Percentiles rank a stretch among this genome's conserved stretches.
These are phyloP conservation scores for Chymomyza amoena DNA, from an alignment of 2,888 invertebrate genomes.

Conservation along the genomic window DNA sequence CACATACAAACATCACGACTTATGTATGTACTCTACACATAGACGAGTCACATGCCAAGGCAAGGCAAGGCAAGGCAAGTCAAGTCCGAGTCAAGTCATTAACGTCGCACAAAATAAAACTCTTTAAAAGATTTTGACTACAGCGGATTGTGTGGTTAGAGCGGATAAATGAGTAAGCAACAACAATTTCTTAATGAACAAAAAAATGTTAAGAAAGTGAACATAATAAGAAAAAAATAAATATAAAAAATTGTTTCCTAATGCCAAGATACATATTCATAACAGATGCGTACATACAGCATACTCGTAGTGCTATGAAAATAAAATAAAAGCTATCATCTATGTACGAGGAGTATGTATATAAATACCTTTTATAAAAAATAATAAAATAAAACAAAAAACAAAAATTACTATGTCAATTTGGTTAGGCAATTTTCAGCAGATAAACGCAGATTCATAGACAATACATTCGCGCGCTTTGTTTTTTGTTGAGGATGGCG, in stretches of 20 bases:
- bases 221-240: not conserved
- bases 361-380: not conserved
- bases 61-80: too few relatives aligned
- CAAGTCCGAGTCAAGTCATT: not conserved
- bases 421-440: not conserved
- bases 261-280: not conserved
- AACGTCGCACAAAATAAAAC: not conserved
- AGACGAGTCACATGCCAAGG: not conserved
- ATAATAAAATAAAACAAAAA: not conserved
- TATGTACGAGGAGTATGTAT: not conserved
- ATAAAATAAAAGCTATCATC: not conserved
- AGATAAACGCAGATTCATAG: not conserved
- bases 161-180: not conserved
- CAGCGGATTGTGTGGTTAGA: not conserved
- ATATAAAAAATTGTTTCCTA: not conserved
- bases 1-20: not conserved
- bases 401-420: not conserved
- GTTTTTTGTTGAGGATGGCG: conserved; percentile 4
- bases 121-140: not conserved
- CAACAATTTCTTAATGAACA: not conserved
- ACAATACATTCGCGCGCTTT: not conserved
- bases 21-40: too few relatives aligned
- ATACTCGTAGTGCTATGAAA: not conserved
- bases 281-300: not conserved
- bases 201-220: not conserved